Evolutionary conservation across 23 tunicate genomes (phyloP).

Genomic region (Halocynthia aurantium): DNA sequence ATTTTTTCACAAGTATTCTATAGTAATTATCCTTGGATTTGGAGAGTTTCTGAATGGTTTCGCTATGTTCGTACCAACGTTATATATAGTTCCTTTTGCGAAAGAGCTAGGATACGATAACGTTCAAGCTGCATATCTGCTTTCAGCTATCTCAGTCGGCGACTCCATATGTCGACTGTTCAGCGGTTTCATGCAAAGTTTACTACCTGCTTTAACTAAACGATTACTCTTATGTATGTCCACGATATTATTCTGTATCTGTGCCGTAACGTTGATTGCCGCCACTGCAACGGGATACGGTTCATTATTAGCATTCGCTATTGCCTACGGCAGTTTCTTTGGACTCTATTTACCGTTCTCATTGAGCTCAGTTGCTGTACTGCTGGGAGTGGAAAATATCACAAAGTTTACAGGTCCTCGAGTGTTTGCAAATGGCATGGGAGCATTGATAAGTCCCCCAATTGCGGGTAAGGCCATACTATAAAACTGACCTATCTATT

Average conservation of each 20-base stretch:
- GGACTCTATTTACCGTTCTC: conserved; percentile 21
- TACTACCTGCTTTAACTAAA: too few relatives aligned
- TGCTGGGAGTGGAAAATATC: conserved; percentile 41
- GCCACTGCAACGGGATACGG: neutral
- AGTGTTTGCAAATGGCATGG: conserved; percentile 22
- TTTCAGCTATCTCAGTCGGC: conserved; percentile 48
- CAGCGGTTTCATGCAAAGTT: conserved; percentile 10
- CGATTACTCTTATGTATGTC: too few relatives aligned
- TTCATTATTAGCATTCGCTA: conserved; percentile 8
- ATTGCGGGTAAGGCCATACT: conserved; percentile 35
- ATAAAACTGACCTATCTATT: conserved; percentile 1
- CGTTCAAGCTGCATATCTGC: conserved; percentile 30
- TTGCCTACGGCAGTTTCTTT: conserved; percentile 27
- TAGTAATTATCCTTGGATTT: conserved; percentile 18
- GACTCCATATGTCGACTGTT: conserved; percentile 42
- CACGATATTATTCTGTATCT: too few relatives aligned
- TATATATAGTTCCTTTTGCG: conserved; percentile 44
- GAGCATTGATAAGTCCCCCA: conserved; percentile 26
- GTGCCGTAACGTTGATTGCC: too few relatives aligned
- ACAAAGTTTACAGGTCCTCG: conserved; percentile 13
- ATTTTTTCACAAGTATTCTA: conserved; percentile 35
- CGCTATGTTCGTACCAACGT: conserved; percentile 17
- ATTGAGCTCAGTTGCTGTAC: conserved; percentile 18
- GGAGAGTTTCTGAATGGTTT: conserved; percentile 13
- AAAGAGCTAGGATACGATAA: conserved; percentile 9